Conservation (phyloP, 2,888 invertebrate genomes). For the Synanthedon andrenaeformis region DNA sequence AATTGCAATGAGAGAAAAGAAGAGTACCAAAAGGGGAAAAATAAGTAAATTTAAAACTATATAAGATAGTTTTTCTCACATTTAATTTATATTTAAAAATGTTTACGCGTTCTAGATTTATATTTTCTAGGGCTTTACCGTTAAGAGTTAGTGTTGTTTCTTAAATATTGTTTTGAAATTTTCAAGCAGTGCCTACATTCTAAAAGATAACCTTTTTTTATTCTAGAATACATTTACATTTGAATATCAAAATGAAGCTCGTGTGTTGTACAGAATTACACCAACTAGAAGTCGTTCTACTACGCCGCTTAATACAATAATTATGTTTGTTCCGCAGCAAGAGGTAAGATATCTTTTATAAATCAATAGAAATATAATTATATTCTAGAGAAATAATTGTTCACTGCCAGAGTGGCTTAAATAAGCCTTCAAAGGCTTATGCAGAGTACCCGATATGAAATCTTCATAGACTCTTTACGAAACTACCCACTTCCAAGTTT, state of each 20-base stretch:
- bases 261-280: constrained; percentile 42
- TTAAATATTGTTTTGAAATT: background rate
- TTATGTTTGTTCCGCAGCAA: constrained; percentile 99
- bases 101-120: constrained; percentile 55
- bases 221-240: constrained; percentile 52
- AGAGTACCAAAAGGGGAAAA: too few species aligned
- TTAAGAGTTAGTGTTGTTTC: constrained; percentile 31
- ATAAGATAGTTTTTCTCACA: too few species aligned
- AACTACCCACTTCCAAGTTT: too few species aligned
- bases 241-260: constrained; percentile 52
- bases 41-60: too few species aligned
- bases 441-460: too few species aligned
- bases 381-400: too few species aligned
- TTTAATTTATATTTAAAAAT: constrained; percentile 17
- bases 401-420: too few species aligned
- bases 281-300: constrained; percentile 59
- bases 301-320: constrained; percentile 89
- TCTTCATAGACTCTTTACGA: too few species aligned
- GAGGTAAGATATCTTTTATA: constrained; percentile 72
- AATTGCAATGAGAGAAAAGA: too few species aligned
- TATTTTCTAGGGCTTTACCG: constrained; percentile 40
- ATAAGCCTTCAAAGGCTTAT: too few species aligned
- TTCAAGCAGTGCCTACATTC: background rate
- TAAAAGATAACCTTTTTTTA: constrained; percentile 9
- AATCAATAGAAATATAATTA: too few species aligned